Evolutionary conservation across 2,797 vertebrate species (phyloP).

Genomic region (Mareca strepera): DNA sequence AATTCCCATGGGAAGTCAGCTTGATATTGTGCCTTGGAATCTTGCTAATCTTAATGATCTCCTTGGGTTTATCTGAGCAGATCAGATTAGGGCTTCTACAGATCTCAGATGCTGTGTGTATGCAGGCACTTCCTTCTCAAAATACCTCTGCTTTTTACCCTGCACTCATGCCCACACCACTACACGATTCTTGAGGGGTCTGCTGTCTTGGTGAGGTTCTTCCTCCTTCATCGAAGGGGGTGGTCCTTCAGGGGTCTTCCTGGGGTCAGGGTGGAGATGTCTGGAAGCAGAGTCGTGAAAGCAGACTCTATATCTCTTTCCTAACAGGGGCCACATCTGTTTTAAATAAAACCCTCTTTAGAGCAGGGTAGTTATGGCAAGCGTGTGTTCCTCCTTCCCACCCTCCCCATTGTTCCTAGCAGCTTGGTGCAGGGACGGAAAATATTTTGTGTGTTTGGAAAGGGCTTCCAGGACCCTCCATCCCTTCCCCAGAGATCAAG

Average conservation of each 20-base stretch:
- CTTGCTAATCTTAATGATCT: slow-evolving; percentile 5
- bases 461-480: neutral
- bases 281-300: neutral
- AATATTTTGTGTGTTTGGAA: neutral
- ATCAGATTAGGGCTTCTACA: neutral
- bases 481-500: neutral
- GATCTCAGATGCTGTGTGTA: neutral
- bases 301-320: neutral
- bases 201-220: neutral
- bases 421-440: neutral
- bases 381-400: neutral
- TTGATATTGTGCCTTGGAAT: neutral
- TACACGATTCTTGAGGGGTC: fast-evolving
- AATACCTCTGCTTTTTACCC: neutral
- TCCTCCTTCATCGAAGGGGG: neutral
- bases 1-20: neutral
- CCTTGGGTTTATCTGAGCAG: neutral
- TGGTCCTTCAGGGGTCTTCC: neutral
- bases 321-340: neutral
- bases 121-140: fast-evolving
- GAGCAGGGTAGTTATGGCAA: neutral
- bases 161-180: neutral
- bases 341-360: neutral
- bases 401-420: neutral
- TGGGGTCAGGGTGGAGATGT: neutral